These are phyloP conservation scores for fruit fly (Drosophila melanogaster) DNA, from an alignment of 1,140 invertebrate genomes.

Conservation along the genomic window Release_6_plus_ISO1_MT NC_004354.4:12844001-12844500, in stretches of 20 bases:
- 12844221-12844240: conserved; percentile 10
- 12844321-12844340: conserved; percentile 24
- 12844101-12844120: conserved; percentile 23
- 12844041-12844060: background rate
- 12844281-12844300: conserved; percentile 11
- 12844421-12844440: background rate
- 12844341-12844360: background rate
- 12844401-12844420: too few relatives aligned
- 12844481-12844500: background rate
- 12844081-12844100: conserved; percentile 16
- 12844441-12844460: background rate
- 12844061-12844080: background rate
- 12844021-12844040: conserved; percentile 12
- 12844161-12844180: conserved; percentile 46
- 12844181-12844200: conserved; percentile 7
- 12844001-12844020: conserved; percentile 15
- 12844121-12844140: conserved; percentile 42
- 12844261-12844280: background rate
- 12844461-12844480: background rate
- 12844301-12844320: conserved; percentile 22
- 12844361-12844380: background rate
- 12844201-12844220: background rate
- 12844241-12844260: conserved; percentile 13
- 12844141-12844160: conserved; percentile 57
- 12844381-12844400: background rate